Base-by-base conservation (phyloP, 2,797 vertebrate species). In the Arremon aurantiirostris region DNA sequence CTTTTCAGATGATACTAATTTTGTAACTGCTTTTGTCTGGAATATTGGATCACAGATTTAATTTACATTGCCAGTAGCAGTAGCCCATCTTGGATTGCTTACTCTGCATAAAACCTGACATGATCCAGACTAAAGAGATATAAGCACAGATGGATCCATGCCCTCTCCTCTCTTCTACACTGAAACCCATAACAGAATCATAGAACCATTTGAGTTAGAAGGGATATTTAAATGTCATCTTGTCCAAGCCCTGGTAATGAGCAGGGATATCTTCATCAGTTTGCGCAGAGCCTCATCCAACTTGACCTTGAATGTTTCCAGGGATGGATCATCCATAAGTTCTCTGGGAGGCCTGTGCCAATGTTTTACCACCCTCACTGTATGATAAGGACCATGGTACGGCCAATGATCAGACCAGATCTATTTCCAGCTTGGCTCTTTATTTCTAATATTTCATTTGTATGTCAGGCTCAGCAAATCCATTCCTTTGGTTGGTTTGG, bases 111-210 rank as follows among this genome's bases (percentile, higher is more conserved):
- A 82, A 89, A 81, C 3, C 13, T 60, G 42, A 50, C 32, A 61
- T 34, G n/a, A 65, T 72, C 21, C 64, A 70, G 14, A 42, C 17
- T 47, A 83, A 86, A 41, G 2, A 73, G 24, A 49, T 12, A 13
- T 5, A 83, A 1, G 2, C 11, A 50, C 21, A 83, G 50, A 61
- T 27, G 4, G 8, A 42, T 28, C 14, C 7, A 52, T 0, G 0
- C 5, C 8, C 27, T 66, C 39, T 53, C 15, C 3, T 57, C 34
- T 73, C 24, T 75, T 63, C 56, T 57, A 26, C 17, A n/a, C 12
- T 63, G 37, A 69, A 89, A 64, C 9, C 17, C 24, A 39, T 64
- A 47, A 41, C 10, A 53, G 30, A 65, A 47, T 52, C 22, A 59
- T 13, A 27, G 46, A 65, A 65, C 2, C 4, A 18, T 53, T 47